Evolutionary conservation across 2,888 invertebrate genomes (phyloP), one percentile per base, ranked within the genome.

Genomic region (Lycocerus yunnanus): DNA sequence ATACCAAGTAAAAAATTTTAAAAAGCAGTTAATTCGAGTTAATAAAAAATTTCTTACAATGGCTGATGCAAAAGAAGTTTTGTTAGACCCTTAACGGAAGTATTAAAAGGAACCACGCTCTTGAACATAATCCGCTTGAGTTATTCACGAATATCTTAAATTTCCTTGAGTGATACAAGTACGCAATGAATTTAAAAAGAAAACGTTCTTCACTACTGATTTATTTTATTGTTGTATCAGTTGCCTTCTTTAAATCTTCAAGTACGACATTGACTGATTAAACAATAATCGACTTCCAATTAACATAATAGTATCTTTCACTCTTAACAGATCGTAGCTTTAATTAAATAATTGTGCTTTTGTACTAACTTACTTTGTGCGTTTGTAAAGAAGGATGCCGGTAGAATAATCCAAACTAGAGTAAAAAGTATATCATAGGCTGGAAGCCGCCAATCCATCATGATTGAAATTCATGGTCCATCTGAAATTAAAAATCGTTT

Each of bases 51-150:
- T 63, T 20, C 61, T 6, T 20, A 63, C 18, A 63, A 63, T n/a
- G n/a, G 16, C 13, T 18, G n/a, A 14, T 13, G 27, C 67, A 72
- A 68, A 68, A 73, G 69, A 24, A 43, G 69, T n/a, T 68, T 69
- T 16, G 65, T 58, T 72, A 68, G 59, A 68, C 10, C 63, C 70
- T 43, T 68, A 71, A 70, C 72, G 75, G 75, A 75, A 75, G 71
- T 63, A 58, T 43, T 14, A 67, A 66, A 72, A 73, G 80, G 80
- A 80, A 80, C 71, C 73, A 80, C 78, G 80, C 75, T 77, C 65
- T 59, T 78, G 79, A 78, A 68, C 80, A 79, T 75, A 78, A 69
- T 77, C 73, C 77, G 75, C 70, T 76, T 68, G 72, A 73, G 73
- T 68, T 75, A 74, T 71, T 73, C 69, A 72, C 16, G 61, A 63